These are phyloP conservation scores for Erpornis zantholeuca DNA, from an alignment of 2,113 vertebrate genomes.

Conservation along the genomic window DNA sequence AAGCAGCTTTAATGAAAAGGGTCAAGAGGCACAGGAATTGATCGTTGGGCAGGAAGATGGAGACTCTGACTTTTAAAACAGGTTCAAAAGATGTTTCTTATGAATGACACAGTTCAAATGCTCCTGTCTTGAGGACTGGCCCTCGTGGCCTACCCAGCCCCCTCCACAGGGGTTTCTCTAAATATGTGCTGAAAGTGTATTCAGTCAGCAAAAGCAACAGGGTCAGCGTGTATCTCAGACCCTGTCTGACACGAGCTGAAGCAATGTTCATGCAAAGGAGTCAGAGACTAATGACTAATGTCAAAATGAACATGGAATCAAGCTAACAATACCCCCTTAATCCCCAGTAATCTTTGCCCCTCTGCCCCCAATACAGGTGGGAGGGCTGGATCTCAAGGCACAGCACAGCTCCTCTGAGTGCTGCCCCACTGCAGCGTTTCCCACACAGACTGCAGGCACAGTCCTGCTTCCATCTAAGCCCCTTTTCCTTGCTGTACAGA, in stretches of 20 bases:
- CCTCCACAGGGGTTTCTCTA: neutral
- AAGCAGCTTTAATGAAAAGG: neutral
- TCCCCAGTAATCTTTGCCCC: neutral
- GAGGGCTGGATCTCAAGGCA: neutral
- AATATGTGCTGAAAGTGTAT: neutral
- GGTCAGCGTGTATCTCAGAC: neutral
- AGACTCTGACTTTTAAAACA: neutral
- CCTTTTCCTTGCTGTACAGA: neutral
- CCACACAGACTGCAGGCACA: rapidly evolving
- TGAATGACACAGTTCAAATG: neutral
- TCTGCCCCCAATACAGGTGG: rapidly evolving
- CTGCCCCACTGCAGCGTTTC: rapidly evolving
- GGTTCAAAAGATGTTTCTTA: neutral
- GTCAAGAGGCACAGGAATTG: neutral
- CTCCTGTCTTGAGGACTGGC: neutral
- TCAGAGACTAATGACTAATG: neutral
- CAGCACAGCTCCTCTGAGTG: neutral
- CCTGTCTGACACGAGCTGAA: neutral
- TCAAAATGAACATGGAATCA: neutral
- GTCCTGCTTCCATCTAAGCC: neutral
- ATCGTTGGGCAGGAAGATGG: neutral
- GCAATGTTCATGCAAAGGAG: neutral
- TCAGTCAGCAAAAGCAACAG: neutral
- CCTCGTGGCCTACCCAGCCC: neutral
- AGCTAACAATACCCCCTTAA: neutral